Evolutionary conservation across 2,797 vertebrate genomes (phyloP), one percentile per base, ranked within the genome.

Genomic region (Pseudomugil tenellus): DNA sequence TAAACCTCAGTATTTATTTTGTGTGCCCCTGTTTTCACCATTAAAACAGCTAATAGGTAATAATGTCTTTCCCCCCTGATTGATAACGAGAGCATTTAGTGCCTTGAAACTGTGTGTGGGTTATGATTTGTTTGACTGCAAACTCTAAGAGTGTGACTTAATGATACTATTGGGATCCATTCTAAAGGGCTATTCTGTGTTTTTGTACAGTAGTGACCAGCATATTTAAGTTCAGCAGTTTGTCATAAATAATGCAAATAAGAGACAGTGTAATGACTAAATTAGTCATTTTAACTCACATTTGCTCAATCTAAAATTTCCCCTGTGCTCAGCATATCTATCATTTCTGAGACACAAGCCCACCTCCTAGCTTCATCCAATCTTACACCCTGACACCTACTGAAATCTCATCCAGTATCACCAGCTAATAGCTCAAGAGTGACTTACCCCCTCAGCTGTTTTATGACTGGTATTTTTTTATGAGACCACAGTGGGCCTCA

Each of bases 1-100:
- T 95, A 93, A 94, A 95, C 88, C 84, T 84, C 75, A 84, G 83
- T 92, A 93, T 95, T 94, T 95, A 92, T 91, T 94, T 88, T 91
- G 88, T 79, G 85, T 62, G 83, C 88, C 90, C 85, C 81, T 85
- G 78, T 87, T 90, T 89, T 78, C 84, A 74, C 86, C 81, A 87
- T 90, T 90, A 62, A 92, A 91, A 85, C 82, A 76, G 79, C 83
- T 87, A 90, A 88, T 87, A 81, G 84, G 86, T 90, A 89, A 92
- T 92, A 92, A 92, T 91, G 87, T 54, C 76, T 81, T 83, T 89
- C 74, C 90, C n/a, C 74, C 90, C 88, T 90, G 86, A 89, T 92
- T 93, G 88, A 87, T 93, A 91, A 88, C 87, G 91, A 93, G 85
- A 90, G 83, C 6, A 72, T 87, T 92, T 86, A 86, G 86, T 78